A percentile compares a stretch with the other conserved stretches of the same genome.
phyloP scores from a whole-genome alignment of 2,888 invertebrate genomes.

The Drosophila atroscutellata region DNA sequence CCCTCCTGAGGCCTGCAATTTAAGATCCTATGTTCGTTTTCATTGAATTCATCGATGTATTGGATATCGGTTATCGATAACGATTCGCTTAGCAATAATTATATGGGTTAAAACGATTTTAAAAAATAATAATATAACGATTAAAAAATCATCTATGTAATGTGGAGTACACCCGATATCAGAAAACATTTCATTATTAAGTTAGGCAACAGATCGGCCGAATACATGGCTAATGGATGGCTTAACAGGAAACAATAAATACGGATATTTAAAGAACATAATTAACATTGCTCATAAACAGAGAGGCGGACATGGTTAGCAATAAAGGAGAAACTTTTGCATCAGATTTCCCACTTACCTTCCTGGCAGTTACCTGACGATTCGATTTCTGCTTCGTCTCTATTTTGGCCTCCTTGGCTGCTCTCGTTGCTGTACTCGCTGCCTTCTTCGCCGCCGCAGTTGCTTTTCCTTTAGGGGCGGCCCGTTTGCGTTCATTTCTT shows the following conservation, averaged over 20 bases:
- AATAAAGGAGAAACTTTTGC: constrained; percentile 45
- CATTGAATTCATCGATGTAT: constrained; percentile 12
- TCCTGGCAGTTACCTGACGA: constrained; percentile 93
- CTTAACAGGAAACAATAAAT: not conserved
- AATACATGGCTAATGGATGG: not conserved
- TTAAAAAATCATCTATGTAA: constrained; percentile 10
- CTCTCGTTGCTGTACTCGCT: constrained; percentile 33
- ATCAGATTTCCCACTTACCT: constrained; percentile 86
- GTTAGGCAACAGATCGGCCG: not conserved
- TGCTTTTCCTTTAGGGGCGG: constrained; percentile 74
- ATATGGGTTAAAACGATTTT: constrained; percentile 17
- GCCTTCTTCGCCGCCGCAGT: constrained; percentile 43
- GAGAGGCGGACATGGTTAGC: not conserved
- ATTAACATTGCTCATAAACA: no score
- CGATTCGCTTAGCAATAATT: constrained; percentile 26
- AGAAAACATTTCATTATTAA: constrained; percentile 27
- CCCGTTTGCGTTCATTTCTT: constrained; percentile 86
- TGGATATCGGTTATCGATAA: not conserved
- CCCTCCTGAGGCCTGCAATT: constrained; percentile 83
- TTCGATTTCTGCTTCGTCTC: constrained; percentile 96
- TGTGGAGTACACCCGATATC: not conserved
- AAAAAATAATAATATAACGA: constrained; percentile 20
- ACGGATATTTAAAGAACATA: not conserved
- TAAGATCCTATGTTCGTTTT: constrained; percentile 72
- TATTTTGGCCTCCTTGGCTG: constrained; percentile 92